phyloP scores from a whole-genome alignment of 2,797 vertebrate genomes.

The Smutsia gigantea region DNA sequence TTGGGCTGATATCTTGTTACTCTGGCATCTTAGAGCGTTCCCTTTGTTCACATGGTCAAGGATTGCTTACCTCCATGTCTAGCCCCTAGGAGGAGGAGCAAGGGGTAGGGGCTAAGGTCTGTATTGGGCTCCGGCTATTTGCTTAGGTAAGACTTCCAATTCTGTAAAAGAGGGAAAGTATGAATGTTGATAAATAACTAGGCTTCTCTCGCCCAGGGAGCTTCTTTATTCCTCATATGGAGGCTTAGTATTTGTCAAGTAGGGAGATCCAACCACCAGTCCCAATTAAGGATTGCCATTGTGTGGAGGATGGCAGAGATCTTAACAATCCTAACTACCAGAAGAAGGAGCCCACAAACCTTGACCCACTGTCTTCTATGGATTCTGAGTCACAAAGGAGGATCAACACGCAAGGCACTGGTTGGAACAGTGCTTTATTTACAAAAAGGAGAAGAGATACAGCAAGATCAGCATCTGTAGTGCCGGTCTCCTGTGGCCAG shows the following conservation, averaged over 20 bases:
- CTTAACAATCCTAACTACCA: neutral
- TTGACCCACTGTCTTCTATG: neutral
- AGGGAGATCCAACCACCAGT: neutral
- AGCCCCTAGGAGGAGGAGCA: neutral
- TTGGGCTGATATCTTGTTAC: neutral
- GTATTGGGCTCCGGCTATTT: neutral
- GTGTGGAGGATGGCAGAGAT: neutral
- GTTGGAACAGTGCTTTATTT: neutral
- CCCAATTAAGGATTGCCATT: neutral
- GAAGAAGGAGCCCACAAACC: neutral
- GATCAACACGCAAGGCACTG: neutral
- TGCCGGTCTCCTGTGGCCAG: neutral
- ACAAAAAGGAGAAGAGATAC: neutral
- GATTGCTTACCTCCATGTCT: neutral
- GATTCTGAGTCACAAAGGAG: neutral
- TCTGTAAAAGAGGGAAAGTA: neutral
- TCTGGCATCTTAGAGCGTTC: neutral
- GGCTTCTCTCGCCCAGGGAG: neutral
- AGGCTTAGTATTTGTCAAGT: conserved; percentile 5
- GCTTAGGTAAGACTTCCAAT: neutral
- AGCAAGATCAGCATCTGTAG: neutral
- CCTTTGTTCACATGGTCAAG: neutral
- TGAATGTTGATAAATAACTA: neutral
- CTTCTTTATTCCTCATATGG: neutral
- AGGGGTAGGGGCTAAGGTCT: neutral